These are phyloP conservation scores for Tiphia femorata DNA, from an alignment of 2,888 invertebrate genomes.

Conservation along the genomic window DNA sequence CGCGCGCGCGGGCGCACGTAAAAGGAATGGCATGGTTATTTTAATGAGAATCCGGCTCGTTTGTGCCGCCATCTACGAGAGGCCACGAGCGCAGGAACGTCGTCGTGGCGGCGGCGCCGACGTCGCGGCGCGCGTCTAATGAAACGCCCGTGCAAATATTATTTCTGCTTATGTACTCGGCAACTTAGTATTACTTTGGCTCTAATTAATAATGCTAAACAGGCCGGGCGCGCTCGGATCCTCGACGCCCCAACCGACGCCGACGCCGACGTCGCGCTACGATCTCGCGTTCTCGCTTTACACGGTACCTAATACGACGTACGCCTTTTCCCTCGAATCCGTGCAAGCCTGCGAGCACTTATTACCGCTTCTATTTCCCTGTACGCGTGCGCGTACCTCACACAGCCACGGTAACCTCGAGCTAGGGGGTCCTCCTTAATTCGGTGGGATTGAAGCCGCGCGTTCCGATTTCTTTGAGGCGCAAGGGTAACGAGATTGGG, in stretches of 20 bases:
- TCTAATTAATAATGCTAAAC: constrained; percentile 68
- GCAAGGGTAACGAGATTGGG: no score
- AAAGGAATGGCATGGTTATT: constrained; percentile 60
- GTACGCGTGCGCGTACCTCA: background rate
- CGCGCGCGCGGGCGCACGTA: constrained; percentile 8
- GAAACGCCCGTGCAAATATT: constrained; percentile 67
- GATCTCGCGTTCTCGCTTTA: background rate
- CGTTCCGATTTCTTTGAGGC: no score
- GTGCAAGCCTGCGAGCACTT: background rate
- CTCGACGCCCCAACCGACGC: constrained; percentile 1
- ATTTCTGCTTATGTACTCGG: constrained; percentile 67
- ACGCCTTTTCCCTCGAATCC: background rate
- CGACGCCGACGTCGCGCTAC: background rate
- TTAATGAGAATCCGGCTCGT: constrained; percentile 67
- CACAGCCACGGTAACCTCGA: no score
- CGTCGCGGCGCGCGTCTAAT: constrained; percentile 56
- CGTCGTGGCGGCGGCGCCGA: background rate
- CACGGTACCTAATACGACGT: constrained; percentile 1
- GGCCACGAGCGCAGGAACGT: constrained; percentile 37
- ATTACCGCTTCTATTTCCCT: background rate
- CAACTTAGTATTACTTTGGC: constrained; percentile 66
- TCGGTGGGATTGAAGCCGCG: no score
- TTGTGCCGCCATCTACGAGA: constrained; percentile 58
- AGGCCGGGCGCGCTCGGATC: constrained; percentile 33
- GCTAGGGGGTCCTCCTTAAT: no score